phyloP scores from a whole-genome alignment of 2,113 vertebrate genomes.

The Corapipo altera region DNA sequence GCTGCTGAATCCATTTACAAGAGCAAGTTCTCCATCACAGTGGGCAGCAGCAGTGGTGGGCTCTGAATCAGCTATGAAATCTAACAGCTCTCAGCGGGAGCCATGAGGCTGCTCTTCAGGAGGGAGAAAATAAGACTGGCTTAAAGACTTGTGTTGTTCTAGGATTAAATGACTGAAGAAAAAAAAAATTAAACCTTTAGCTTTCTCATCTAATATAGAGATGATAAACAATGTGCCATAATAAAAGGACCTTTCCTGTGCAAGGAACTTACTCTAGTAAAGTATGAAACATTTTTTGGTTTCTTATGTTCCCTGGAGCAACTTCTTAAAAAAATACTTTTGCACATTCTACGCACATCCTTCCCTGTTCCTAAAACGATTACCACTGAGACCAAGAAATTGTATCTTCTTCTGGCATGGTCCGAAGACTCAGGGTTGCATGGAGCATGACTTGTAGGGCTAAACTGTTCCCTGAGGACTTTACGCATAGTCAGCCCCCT shows the following conservation, averaged over 20 bases:
- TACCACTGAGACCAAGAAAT: not conserved
- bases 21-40: not conserved
- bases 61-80: not conserved
- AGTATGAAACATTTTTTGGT: not conserved
- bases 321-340: not conserved
- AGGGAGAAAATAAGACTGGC: not conserved
- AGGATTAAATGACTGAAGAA: not conserved
- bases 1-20: conserved; percentile 1
- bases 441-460: not conserved
- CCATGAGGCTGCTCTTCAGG: not conserved
- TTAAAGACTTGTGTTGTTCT: not conserved
- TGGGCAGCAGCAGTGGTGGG: not conserved
- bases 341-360: not conserved
- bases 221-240: not conserved
- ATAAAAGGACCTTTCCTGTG: not conserved
- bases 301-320: not conserved
- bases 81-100: not conserved
- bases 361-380: not conserved
- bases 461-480: not conserved
- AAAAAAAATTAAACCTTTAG: not conserved
- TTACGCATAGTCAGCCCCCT: not conserved
- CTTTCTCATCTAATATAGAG: not conserved
- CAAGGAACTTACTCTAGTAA: not conserved
- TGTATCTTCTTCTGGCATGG: not conserved
- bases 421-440: not conserved